Percentiles rank a stretch among this genome's conserved stretches.
These are phyloP conservation scores for Camponotus vicinus DNA, from an alignment of 1,140 invertebrate species.

Conservation along the genomic window DNA sequence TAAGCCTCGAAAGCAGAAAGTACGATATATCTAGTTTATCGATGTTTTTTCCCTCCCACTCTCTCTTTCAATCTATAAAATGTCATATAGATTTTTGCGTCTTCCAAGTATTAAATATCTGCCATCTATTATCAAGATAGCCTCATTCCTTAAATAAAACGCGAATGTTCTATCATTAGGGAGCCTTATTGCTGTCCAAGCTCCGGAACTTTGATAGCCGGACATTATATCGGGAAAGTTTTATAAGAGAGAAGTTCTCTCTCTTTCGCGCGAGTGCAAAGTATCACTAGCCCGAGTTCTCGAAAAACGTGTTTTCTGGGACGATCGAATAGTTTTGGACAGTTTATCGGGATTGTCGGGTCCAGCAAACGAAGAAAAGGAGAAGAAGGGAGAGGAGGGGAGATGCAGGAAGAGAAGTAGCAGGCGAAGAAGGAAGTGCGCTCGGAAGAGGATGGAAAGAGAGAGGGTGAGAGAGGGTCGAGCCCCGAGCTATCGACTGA, in stretches of 20 bases:
- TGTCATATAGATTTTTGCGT: neutral
- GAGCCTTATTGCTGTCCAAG: constrained; percentile 3
- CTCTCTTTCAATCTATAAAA: neutral
- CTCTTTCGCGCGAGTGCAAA: neutral
- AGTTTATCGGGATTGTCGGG: constrained; percentile 65
- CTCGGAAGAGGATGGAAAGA: constrained; percentile 59
- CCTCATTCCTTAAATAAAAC: constrained; percentile 24
- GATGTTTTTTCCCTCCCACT: too few species aligned
- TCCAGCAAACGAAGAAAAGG: constrained; percentile 51
- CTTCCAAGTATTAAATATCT: neutral
- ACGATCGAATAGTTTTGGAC: constrained; percentile 63
- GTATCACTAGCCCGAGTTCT: constrained; percentile 10
- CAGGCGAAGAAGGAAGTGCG: constrained; percentile 44
- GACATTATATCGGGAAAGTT: constrained; percentile 57
- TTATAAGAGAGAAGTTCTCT: constrained; percentile 32
- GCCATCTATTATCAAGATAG: neutral
- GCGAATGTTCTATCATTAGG: constrained; percentile 49
- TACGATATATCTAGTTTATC: neutral
- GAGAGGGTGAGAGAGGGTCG: constrained; percentile 77
- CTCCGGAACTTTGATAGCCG: constrained; percentile 48
- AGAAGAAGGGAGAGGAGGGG: constrained; percentile 61
- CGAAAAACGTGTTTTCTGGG: constrained; percentile 49
- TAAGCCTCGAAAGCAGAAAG: neutral
- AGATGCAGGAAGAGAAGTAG: constrained; percentile 55
- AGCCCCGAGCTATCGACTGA: constrained; percentile 84